phyloP scores from a whole-genome alignment of 1,140 invertebrate genomes.

The Olivierus martensii region DNA sequence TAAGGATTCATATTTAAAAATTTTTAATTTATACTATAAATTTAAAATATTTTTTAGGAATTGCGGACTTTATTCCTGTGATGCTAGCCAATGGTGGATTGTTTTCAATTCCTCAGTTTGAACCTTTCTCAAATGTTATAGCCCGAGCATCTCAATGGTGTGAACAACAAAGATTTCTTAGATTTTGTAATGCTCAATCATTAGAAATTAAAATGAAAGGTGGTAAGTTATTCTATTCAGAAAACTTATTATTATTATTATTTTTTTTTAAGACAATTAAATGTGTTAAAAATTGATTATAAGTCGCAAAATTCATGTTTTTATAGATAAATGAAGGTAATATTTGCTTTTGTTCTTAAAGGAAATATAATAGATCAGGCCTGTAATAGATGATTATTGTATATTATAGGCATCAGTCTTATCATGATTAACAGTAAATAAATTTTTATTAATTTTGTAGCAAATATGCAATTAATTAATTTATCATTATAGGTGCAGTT shows the following conservation, averaged over 20 bases:
- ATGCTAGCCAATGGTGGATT: constrained; percentile 14
- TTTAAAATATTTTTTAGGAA: constrained; percentile 7
- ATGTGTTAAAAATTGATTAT: too few relatives aligned
- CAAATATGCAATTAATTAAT: too few relatives aligned
- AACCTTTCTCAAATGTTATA: constrained; percentile 19
- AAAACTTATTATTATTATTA: not conserved
- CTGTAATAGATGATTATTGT: too few relatives aligned
- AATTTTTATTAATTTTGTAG: too few relatives aligned
- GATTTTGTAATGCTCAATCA: constrained; percentile 20
- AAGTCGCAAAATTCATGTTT: too few relatives aligned
- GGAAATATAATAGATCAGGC: too few relatives aligned
- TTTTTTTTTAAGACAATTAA: too few relatives aligned
- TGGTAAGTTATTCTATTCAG: constrained; percentile 5
- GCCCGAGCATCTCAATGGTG: constrained; percentile 19
- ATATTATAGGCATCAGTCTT: too few relatives aligned
- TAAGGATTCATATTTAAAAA: not conserved
- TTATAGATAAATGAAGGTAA: too few relatives aligned
- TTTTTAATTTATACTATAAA: not conserved
- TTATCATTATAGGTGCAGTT: not conserved
- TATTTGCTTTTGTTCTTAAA: too few relatives aligned
- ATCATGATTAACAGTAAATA: too few relatives aligned
- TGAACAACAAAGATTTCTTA: constrained; percentile 12
- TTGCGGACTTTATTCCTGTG: constrained; percentile 20
- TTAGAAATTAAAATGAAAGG: constrained; percentile 22
- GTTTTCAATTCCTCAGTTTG: constrained; percentile 11